Percentiles rank a stretch among this genome's conserved stretches.
phyloP scores from a whole-genome alignment of 2,113 vertebrate genomes.

The Pholis gunnellus region DNA sequence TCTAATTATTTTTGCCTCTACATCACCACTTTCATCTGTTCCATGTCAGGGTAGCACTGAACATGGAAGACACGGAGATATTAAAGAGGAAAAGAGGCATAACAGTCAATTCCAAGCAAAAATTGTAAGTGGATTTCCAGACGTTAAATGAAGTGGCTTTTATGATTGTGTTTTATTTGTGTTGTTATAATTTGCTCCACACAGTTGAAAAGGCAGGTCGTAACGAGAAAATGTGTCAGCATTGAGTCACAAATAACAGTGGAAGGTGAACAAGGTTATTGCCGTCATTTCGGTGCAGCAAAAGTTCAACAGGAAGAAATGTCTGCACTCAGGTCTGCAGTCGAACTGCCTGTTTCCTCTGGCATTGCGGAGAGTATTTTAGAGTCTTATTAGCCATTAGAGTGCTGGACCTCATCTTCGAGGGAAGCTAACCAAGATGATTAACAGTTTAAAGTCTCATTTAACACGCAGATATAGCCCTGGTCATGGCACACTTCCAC shows the following conservation, averaged over 20 bases:
- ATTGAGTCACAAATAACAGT: neutral
- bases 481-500: conserved; percentile 68
- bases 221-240: neutral
- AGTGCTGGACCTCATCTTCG: conserved; percentile 66
- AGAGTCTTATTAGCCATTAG: conserved; percentile 74
- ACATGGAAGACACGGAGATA: neutral
- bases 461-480: conserved; percentile 70
- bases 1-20: conserved; percentile 18
- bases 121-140: neutral
- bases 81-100: neutral
- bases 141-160: conserved; percentile 7
- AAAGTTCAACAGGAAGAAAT: conserved; percentile 7
- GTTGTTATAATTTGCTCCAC: neutral
- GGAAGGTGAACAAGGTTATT: neutral
- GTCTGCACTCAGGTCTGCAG: conserved; percentile 16
- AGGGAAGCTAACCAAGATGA: conserved; percentile 73
- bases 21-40: conserved; percentile 22
- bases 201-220: neutral
- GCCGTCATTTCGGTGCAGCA: neutral
- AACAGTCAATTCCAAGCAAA: neutral
- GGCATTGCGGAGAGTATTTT: conserved; percentile 32
- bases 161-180: neutral
- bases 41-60: neutral
- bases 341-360: conserved; percentile 31
- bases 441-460: conserved; percentile 83